phyloP scores from a whole-genome alignment of 2,797 vertebrate genomes.

The Monodelphis domestica region DNA sequence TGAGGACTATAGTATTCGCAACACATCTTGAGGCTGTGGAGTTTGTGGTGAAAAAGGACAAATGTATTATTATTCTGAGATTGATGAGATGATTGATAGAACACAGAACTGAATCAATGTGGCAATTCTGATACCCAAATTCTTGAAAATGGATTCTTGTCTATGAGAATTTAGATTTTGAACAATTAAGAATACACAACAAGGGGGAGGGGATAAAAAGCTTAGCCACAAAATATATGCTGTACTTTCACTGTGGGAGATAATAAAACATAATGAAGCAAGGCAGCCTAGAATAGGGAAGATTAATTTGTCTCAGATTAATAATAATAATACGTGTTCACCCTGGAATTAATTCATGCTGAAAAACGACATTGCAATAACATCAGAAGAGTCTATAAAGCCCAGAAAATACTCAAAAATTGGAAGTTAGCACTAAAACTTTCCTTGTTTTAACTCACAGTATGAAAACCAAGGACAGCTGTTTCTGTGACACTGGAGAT shows the following conservation, averaged over 20 bases:
- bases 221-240: background rate
- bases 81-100: background rate
- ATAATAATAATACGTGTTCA: slow-evolving; percentile 40
- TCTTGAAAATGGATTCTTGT: background rate
- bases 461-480: slow-evolving; percentile 8
- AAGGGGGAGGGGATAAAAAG: background rate
- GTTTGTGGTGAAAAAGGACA: background rate
- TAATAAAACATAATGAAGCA: slow-evolving; percentile 20
- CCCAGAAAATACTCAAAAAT: background rate
- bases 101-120: background rate
- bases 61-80: background rate
- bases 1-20: background rate
- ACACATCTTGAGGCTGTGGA: background rate
- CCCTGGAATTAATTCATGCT: slow-evolving; percentile 50
- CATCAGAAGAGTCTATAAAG: background rate
- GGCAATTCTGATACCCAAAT: background rate
- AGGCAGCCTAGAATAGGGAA: slow-evolving; percentile 34
- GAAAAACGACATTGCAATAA: slow-evolving; percentile 32
- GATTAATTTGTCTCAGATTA: slow-evolving; percentile 41
- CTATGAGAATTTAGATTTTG: background rate
- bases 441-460: background rate
- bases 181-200: background rate
- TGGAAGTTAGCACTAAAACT: background rate
- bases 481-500: background rate
- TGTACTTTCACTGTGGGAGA: slow-evolving; percentile 1